phyloP scores from a whole-genome alignment of 1,140 invertebrate species.

The Vanessa atalanta region DNA sequence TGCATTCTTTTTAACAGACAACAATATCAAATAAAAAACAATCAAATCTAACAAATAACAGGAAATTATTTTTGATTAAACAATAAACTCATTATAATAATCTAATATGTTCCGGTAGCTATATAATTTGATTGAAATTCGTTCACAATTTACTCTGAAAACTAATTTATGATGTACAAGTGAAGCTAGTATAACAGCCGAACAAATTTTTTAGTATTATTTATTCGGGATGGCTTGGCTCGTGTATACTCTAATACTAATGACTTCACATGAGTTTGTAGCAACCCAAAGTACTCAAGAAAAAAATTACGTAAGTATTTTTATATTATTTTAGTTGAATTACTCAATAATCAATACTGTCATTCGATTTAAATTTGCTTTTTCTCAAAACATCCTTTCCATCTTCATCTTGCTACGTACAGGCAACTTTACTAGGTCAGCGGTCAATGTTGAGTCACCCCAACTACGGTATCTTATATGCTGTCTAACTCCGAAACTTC shows the following conservation, averaged over 20 bases:
- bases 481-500: slow-evolving; percentile 7
- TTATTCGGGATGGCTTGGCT: not conserved
- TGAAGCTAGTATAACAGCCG: not conserved
- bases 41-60: slow-evolving; percentile 38
- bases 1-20: not conserved
- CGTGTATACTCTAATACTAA: not conserved
- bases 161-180: not conserved
- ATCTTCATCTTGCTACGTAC: not conserved
- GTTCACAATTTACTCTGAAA: not conserved
- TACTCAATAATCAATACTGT: too few relatives aligned
- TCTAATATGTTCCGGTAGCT: not conserved
- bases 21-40: not conserved
- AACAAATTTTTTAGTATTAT: not conserved
- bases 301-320: slow-evolving; percentile 3
- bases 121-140: not conserved
- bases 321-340: not conserved
- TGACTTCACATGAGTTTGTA: not conserved
- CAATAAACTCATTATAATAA: slow-evolving; percentile 12
- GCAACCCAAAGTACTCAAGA: not conserved
- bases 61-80: slow-evolving; percentile 30
- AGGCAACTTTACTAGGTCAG: not conserved
- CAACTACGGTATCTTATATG: slow-evolving; percentile 6
- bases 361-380: too few relatives aligned
- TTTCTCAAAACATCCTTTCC: not conserved
- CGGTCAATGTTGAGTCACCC: not conserved